Conservation (phyloP, 2,888 invertebrate genomes). For the Lysandra coridon region DNA sequence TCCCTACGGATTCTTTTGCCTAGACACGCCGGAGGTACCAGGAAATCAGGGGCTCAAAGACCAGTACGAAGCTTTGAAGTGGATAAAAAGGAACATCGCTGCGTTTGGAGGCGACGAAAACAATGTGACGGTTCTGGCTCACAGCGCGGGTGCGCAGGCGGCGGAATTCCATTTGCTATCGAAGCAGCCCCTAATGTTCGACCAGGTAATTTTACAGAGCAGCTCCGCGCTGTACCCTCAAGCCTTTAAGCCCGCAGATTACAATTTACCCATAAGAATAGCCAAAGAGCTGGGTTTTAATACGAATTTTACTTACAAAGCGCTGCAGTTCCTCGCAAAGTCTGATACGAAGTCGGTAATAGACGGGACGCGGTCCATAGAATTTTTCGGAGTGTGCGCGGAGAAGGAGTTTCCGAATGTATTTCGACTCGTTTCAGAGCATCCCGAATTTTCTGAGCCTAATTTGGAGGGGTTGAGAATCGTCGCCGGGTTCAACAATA, state of each 20-base stretch:
- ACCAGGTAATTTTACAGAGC: constrained; percentile 55
- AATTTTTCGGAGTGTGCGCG: constrained; percentile 11
- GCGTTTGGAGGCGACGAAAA: constrained; percentile 55
- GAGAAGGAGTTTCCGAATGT: constrained; percentile 31
- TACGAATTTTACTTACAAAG: constrained; percentile 40
- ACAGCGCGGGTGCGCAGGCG: constrained; percentile 53
- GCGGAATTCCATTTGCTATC: constrained; percentile 52
- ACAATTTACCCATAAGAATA: constrained; percentile 45
- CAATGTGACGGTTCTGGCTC: constrained; percentile 53
- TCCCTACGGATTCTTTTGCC: constrained; percentile 27
- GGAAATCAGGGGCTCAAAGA: constrained; percentile 48
- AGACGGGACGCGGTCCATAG: constrained; percentile 44
- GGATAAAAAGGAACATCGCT: constrained; percentile 55
- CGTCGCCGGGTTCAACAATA: constrained; percentile 22
- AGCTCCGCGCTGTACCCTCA: constrained; percentile 46
- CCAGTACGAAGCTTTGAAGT: constrained; percentile 53
- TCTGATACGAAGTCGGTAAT: constrained; percentile 46
- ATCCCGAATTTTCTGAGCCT: constrained; percentile 25
- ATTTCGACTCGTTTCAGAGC: constrained; percentile 19
- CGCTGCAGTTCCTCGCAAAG: neutral
- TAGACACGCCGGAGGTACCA: constrained; percentile 21
- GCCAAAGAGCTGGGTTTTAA: constrained; percentile 48
- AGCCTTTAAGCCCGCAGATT: constrained; percentile 44
- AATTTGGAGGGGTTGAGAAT: neutral
- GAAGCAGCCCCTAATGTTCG: constrained; percentile 49